A percentile compares a stretch with the other conserved stretches of the same genome.
Evolutionary conservation across 2,797 vertebrate genomes (phyloP).

Genomic region (Mormyrops boulengeri): DNA sequence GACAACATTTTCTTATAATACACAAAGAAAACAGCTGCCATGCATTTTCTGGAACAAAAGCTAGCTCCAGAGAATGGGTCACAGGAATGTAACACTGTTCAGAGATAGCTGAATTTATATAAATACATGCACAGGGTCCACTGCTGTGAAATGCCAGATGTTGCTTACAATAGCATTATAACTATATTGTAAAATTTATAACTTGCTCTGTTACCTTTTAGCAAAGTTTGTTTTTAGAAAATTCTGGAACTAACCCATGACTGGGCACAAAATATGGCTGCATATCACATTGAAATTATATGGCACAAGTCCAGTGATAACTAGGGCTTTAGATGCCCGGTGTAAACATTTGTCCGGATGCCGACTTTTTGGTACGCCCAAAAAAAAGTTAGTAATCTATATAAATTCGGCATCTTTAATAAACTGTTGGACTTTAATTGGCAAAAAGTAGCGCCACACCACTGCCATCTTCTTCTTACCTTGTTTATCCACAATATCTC

Average conservation of each 20-base stretch:
- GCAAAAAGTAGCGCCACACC: too few species aligned
- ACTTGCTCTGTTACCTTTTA: neutral
- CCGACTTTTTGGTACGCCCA: neutral
- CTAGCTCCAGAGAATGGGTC: neutral
- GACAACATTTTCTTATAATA: neutral
- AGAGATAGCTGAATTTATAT: neutral
- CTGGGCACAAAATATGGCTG: neutral
- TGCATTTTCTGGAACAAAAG: neutral
- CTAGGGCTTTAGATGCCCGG: too few species aligned
- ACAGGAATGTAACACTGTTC: neutral
- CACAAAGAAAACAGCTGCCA: neutral
- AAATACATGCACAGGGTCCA: neutral
- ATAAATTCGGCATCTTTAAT: neutral
- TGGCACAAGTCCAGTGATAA: neutral
- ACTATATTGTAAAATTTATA: neutral
- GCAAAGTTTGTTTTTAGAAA: neutral
- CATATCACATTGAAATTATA: neutral
- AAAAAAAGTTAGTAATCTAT: neutral
- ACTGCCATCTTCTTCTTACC: too few species aligned
- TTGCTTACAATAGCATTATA: neutral
- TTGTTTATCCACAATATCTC: too few species aligned
- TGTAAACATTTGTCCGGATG: neutral
- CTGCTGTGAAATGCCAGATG: neutral
- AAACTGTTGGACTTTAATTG: too few species aligned
- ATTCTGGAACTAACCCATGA: neutral